Percentiles rank a stretch among this genome's conserved stretches.
Evolutionary conservation across 1,140 invertebrate species (phyloP).

Genomic region (Diorhabda sublineata): DNA sequence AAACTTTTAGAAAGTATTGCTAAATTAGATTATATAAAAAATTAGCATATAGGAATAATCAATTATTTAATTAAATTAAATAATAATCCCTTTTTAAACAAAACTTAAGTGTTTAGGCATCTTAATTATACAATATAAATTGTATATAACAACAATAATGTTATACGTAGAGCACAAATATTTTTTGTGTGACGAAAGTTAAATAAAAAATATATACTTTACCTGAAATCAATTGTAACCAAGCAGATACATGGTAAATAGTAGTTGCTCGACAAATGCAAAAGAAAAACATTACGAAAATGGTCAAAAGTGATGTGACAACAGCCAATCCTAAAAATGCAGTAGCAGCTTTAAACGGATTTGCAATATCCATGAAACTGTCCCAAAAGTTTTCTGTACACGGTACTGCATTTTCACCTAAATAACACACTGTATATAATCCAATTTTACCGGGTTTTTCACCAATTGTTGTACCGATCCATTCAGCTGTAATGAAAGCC

Average conservation of each 20-base stretch:
- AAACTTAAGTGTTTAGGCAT: no score
- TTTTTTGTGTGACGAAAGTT: no score
- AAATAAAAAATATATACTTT: slow-evolving; percentile 16
- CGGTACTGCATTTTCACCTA: slow-evolving; percentile 60
- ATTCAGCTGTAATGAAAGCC: slow-evolving; percentile 93
- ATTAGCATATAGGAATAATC: no score
- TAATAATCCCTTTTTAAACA: no score
- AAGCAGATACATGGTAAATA: slow-evolving; percentile 89
- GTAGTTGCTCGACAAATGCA: slow-evolving; percentile 92
- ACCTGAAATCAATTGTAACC: slow-evolving; percentile 93
- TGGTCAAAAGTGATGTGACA: slow-evolving; percentile 76
- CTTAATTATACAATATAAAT: no score
- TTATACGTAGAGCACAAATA: no score
- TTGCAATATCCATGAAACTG: slow-evolving; percentile 75
- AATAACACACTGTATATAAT: slow-evolving; percentile 81
- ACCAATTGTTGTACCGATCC: slow-evolving; percentile 79
- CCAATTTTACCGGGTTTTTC: slow-evolving; percentile 88
- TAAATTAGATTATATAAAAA: no score
- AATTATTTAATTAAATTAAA: no score
- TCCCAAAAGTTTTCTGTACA: slow-evolving; percentile 76
- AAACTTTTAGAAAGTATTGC: no score
- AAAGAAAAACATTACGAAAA: slow-evolving; percentile 86
- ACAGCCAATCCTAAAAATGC: slow-evolving; percentile 85
- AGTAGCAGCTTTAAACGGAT: slow-evolving; percentile 76
- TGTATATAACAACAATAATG: no score